Evolutionary conservation across 2,113 vertebrate genomes (phyloP).

Genomic region (Neopipo cinnamomea): DNA sequence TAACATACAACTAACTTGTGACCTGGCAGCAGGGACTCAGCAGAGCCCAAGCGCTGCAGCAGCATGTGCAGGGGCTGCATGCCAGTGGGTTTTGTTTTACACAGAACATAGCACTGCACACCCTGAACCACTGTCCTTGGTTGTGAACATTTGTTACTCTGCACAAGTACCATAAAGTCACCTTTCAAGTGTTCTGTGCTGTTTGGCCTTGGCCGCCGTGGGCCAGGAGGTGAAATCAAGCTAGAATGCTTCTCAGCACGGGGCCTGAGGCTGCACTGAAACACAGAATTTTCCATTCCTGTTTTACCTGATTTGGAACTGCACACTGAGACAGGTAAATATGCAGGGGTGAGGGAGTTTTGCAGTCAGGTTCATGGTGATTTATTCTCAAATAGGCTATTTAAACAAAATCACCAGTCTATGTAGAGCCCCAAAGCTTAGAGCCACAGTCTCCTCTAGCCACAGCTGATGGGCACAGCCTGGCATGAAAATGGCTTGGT

Average conservation of each 20-base stretch:
- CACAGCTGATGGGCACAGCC: background rate
- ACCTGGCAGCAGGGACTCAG: background rate
- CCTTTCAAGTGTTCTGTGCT: background rate
- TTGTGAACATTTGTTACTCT: background rate
- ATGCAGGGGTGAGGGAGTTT: background rate
- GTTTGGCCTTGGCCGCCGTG: background rate
- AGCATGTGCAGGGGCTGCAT: rapidly evolving
- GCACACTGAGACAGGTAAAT: background rate
- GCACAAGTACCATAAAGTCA: background rate
- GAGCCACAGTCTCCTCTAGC: background rate
- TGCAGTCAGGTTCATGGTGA: background rate
- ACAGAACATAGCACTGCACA: background rate
- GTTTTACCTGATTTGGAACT: background rate
- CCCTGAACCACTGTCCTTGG: background rate
- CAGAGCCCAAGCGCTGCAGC: background rate
- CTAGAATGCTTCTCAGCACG: background rate
- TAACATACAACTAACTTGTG: background rate
- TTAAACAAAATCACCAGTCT: background rate
- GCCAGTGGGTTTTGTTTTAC: background rate
- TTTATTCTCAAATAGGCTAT: background rate
- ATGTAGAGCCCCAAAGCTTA: background rate
- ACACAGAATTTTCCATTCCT: background rate
- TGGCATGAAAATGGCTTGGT: background rate
- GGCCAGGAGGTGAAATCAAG: background rate
- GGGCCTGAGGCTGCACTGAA: background rate